Evolutionary conservation across 2,888 invertebrate species (phyloP), one percentile per base, ranked within the genome.

Genomic region (Blomia tropicalis): DNA sequence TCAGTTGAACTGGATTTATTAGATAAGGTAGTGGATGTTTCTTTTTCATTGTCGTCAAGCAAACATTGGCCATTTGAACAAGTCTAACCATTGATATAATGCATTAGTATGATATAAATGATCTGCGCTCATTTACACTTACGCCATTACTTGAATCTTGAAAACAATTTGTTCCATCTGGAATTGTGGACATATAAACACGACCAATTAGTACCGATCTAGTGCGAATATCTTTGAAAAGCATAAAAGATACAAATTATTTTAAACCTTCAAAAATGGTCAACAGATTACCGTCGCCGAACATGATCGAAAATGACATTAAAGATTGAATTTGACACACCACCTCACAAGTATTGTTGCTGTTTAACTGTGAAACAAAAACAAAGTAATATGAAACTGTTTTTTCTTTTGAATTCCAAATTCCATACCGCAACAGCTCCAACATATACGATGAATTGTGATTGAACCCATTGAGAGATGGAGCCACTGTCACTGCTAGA

Each of bases 401-500:
- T n/a, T n/a, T n/a, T n/a, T n/a, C n/a, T n/a, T n/a, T n/a, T n/a
- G n/a, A n/a, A n/a, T n/a, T n/a, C n/a, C n/a, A n/a, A n/a, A n/a
- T n/a, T 47, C n/a, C 51, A 19, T 47, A 47, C 51, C 51, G 51
- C 51, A 14, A 47, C 51, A 47, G 51, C 51, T 14, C 51, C 51
- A 14, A 47, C 51, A 27, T 47, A 47, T 11, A 47, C 51, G 11
- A 47, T 19, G 51, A 47, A 47, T 47, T 47, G 51, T 14, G 51
- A 47, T 47, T 47, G 51, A 14, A 47, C 51, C 51, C 51, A 47
- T 27, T 47, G 51, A 25, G 51, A 22, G 11, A 47, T 14, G 22
- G 7, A 7, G 51, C n/a, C 51, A 47, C n/a, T n/a, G 27, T 47
- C 51, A 27, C n/a, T 47, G 51, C 51, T 27, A 19, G 51, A 47